Base-by-base conservation (phyloP, 2,113 vertebrate genomes). In the Actenoides lindsayi region DNA sequence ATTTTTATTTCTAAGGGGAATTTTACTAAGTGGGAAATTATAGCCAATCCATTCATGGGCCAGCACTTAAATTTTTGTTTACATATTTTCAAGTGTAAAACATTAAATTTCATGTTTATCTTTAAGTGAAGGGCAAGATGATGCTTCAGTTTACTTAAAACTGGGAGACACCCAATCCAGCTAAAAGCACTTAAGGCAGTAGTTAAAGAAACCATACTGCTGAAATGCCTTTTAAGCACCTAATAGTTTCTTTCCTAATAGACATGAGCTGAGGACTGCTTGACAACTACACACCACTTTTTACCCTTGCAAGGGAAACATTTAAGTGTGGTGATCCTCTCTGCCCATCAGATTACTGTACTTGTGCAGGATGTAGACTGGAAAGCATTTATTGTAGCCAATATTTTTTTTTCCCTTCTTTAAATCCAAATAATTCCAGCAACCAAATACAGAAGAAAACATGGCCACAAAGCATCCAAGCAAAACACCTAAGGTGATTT, bases 11-110 rank as follows among this genome's bases (percentile, higher is more conserved):
- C 13, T 46, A 67, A 31, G 5, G 15, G 15, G 31, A 57, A 70
- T 30, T 64, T 51, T 37, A 5, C 8, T 35, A 74, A 16, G n/a
- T 2, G 1, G 10, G 8, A 73, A 71, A 31, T 37, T 30, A 19
- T 11, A 56, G 14, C 57, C 27, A 17, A 68, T 77, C n/a, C 0
- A 0, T 69, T 68, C 27, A 14, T 24, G 53, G n/a, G 25, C 7
- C 59, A 4, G 15, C 30, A 54, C 21, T 54, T 81, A 1, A 27
- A 11, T 4, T 67, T 4, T 67, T 60, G 31, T 44, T 91, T 31
- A 46, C 7, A 31, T 4, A 19, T 14, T 44, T 46, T n/a, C 9
- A 73, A 62, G 7, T 16, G 2, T 17, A 71, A 74, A 56, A 30
- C 7, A 41, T 33, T 24, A 46, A 39, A 41, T 39, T 64, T 46